Conservation (phyloP, 2,797 vertebrate genomes). For the Poecilia velifera region DNA sequence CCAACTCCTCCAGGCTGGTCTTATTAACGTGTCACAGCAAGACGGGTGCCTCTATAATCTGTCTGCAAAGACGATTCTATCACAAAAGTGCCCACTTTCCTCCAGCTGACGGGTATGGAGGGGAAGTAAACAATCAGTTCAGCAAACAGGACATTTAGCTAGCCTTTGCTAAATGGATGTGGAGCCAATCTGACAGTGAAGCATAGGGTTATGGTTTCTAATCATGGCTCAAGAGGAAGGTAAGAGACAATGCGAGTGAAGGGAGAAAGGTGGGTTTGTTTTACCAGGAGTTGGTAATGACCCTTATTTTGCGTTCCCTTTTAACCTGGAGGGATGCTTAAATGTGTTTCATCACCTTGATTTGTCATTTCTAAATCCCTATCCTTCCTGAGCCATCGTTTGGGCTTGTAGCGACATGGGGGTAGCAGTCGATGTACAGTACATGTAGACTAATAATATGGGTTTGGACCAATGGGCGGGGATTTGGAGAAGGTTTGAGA, state of each 20-base stretch:
- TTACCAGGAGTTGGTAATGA: conserved; percentile 38
- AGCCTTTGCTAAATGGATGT: conserved; percentile 67
- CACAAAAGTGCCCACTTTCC: conserved; percentile 43
- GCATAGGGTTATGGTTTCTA: conserved; percentile 74
- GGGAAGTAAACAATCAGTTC: conserved; percentile 26
- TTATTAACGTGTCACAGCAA: conserved; percentile 72
- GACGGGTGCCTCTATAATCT: conserved; percentile 61
- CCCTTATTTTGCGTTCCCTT: conserved; percentile 38
- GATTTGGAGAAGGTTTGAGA: conserved; percentile 24
- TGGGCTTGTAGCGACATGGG: conserved; percentile 54
- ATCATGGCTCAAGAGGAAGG: conserved; percentile 69
- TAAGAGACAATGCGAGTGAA: conserved; percentile 25
- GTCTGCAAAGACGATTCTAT: conserved; percentile 57
- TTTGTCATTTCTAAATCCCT: conserved; percentile 48
- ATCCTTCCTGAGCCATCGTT: background rate
- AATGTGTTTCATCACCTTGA: conserved; percentile 55
- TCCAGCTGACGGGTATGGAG: conserved; percentile 21
- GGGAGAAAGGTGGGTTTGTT: conserved; percentile 34
- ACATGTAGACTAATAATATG: conserved; percentile 7
- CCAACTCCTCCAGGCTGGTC: conserved; percentile 45
- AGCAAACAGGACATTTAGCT: conserved; percentile 62
- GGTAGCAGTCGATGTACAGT: conserved; percentile 29
- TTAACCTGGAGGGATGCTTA: conserved; percentile 41
- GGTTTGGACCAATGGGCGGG: conserved; percentile 10
- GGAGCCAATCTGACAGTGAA: conserved; percentile 67